Evolutionary conservation across 2,797 vertebrate genomes (phyloP), one percentile per base, ranked within the genome.

Genomic region (Rhynchotus rufescens): DNA sequence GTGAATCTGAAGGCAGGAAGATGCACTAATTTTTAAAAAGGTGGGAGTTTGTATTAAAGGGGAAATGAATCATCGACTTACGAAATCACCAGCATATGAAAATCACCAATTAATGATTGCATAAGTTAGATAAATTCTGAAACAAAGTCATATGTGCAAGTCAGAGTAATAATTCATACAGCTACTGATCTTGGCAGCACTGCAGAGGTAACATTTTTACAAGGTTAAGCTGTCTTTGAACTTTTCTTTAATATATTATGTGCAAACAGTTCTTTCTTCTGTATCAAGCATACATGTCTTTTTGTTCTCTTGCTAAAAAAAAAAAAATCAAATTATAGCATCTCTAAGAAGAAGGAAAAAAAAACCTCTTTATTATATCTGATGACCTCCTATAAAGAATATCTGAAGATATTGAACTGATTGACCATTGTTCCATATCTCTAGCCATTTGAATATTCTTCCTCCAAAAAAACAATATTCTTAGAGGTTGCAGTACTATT

Each of bases 151-250:
- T 65, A 34, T 88, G 40, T 88, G n/a, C n/a, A 93, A 86, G 64
- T 89, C 12, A 47, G 85, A 90, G 71, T 89, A 94, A 88, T 93
- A 95, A 95, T 93, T 96, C 59, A 69, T 88, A 64, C 9, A 74
- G 45, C 79, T 83, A 90, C 94, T 93, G 80, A 85, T 90, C 86
- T 89, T 92, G 86, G 85, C 72, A 89, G 34, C 49, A 52, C 87
- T 92, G 83, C 47, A 92, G 67, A 92, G 73, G 91, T 92, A 94
- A 96, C 64, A 93, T 95, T 95, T 96, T 96, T 87, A 85, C 84
- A 97, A 96, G 89, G 92, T 94, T 96, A 95, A 95, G 61, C 54
- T 92, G 88, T 68, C 76, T 95, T 95, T 94, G 92, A 95, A 92
- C 73, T 92, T 84, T 95, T 78, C 82, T 89, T 28, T 78, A 84